Conservation (phyloP, 2,797 vertebrate species). For the Syngnathus acus region DNA sequence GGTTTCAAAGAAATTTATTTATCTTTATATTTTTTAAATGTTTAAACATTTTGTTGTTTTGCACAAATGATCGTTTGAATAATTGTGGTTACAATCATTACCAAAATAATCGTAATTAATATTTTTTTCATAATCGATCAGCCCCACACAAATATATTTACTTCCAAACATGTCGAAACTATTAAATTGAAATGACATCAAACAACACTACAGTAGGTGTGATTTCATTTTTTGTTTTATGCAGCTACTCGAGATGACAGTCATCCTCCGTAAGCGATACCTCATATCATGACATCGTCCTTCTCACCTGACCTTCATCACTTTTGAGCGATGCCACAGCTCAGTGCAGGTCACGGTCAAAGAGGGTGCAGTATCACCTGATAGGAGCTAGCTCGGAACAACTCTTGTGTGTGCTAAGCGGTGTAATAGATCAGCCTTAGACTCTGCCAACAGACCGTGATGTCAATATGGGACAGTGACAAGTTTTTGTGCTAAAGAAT, state of each 20-base stretch:
- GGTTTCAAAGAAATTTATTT: no score
- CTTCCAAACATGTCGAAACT: no score
- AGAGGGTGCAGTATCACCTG: neutral
- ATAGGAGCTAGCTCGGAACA: conserved; percentile 30
- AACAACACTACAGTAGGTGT: neutral
- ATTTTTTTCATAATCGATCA: no score
- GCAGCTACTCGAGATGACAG: no score
- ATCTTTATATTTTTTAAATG: no score
- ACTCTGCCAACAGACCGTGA: conserved; percentile 30
- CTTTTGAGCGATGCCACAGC: neutral
- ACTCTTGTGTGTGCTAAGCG: conserved; percentile 33
- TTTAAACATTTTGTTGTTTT: no score
- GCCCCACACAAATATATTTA: no score
- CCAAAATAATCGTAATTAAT: no score
- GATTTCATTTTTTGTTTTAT: neutral
- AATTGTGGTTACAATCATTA: no score
- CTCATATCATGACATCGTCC: neutral
- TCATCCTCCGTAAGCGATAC: neutral
- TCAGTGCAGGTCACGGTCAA: neutral
- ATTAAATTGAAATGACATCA: neutral
- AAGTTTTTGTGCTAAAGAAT: neutral
- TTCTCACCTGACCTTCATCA: neutral
- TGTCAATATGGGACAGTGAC: neutral
- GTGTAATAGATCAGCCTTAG: conserved; percentile 37
- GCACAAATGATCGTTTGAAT: no score